phyloP scores from a whole-genome alignment of 2,797 vertebrate species.

The Propithecus perrieri region DNA sequence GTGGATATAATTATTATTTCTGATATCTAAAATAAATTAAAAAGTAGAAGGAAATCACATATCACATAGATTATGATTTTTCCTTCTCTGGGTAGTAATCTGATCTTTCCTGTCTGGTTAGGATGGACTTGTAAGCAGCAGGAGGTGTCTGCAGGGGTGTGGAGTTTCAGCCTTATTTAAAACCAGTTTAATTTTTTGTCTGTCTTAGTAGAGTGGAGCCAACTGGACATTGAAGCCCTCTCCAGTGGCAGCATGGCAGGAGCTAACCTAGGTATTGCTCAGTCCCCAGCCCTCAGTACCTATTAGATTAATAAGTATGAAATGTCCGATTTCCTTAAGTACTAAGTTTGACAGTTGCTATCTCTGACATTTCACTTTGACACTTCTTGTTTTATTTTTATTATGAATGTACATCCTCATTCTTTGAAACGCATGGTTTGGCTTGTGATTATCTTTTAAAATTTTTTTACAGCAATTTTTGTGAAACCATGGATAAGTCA shows the following conservation, averaged over 20 bases:
- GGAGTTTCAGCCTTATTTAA: not conserved
- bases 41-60: not conserved
- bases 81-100: not conserved
- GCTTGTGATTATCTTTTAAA: no score
- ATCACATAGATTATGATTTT: not conserved
- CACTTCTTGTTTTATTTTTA: no score
- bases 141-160: not conserved
- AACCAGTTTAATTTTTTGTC: not conserved
- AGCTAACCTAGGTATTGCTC: not conserved
- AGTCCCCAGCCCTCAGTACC: not conserved
- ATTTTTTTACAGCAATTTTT: no score
- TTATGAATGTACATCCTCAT: no score
- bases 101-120: not conserved
- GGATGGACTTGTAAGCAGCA: not conserved
- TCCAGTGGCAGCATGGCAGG: not conserved
- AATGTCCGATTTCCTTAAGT: no score
- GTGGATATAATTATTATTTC: not conserved
- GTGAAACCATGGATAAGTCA: no score
- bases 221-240: not conserved
- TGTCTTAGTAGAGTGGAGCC: not conserved
- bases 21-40: not conserved
- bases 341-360: no score
- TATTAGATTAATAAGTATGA: not conserved
- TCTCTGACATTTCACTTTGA: no score
- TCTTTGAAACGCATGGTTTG: no score